A percentile compares a stretch with the other conserved stretches of the same genome.
Conservation (phyloP, 2,797 vertebrate species). For the Ataeniobius toweri region DNA sequence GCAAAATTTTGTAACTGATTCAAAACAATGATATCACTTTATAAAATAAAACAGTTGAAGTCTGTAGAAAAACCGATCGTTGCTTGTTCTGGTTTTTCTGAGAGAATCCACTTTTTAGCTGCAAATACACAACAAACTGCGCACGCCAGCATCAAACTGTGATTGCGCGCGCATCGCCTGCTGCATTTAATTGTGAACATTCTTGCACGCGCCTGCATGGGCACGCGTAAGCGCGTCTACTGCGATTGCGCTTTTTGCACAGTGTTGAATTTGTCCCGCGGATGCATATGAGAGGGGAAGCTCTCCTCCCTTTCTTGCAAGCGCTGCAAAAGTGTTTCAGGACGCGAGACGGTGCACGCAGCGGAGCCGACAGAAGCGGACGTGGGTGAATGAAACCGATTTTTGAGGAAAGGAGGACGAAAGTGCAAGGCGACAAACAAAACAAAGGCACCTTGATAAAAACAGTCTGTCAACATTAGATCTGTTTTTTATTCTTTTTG, state of each 20-base stretch:
- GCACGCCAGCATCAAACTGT: constrained; percentile 8
- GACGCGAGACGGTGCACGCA: constrained; percentile 23
- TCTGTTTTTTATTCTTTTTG: constrained; percentile 1
- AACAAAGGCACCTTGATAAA: neutral
- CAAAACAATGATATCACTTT: neutral
- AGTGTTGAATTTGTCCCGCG: constrained; percentile 76
- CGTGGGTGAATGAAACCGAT: constrained; percentile 18
- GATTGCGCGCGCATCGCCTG: constrained; percentile 21
- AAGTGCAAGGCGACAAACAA: constrained; percentile 23
- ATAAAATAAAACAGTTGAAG: neutral
- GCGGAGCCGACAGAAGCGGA: constrained; percentile 18
- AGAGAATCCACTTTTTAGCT: neutral
- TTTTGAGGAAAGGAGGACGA: constrained; percentile 17
- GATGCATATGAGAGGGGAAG: constrained; percentile 52
- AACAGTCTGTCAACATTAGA: neutral
- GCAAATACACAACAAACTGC: neutral
- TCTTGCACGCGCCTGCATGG: constrained; percentile 17
- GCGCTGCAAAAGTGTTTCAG: constrained; percentile 47
- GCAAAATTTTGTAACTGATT: neutral
- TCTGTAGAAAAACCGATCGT: neutral
- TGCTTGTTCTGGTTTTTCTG: neutral
- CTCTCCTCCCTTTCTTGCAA: constrained; percentile 35
- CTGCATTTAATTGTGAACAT: constrained; percentile 13
- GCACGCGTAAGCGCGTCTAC: constrained; percentile 14
- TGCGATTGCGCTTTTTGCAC: constrained; percentile 55